Conservation (phyloP, 2,113 vertebrate species). For the Macaca mulatta region DNA sequence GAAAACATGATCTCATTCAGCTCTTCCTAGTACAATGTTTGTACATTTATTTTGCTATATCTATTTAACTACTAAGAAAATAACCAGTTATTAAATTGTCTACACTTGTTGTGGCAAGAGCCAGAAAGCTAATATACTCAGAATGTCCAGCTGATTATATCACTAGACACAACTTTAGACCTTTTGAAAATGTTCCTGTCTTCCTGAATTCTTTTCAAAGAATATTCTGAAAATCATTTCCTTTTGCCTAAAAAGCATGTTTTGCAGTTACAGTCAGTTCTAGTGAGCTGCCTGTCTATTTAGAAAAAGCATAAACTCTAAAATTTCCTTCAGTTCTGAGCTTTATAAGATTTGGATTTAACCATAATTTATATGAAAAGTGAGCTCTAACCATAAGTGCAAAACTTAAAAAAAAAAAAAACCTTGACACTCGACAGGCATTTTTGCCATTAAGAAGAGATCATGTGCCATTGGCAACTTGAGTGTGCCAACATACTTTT, state of each 20-base stretch:
- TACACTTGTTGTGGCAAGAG: background rate
- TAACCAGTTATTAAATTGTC: background rate
- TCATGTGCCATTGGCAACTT: background rate
- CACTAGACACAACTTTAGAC: background rate
- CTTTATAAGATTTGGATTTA: background rate
- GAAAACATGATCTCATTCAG: background rate
- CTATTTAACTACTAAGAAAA: constrained; percentile 9
- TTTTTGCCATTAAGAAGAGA: background rate
- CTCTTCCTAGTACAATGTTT: background rate
- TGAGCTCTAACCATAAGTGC: background rate
- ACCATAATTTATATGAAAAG: constrained; percentile 2
- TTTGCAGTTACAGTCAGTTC: background rate
- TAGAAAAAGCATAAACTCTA: background rate
- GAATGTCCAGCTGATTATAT: constrained; percentile 1
- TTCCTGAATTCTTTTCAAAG: background rate
- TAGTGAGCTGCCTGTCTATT: background rate
- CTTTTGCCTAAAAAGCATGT: constrained; percentile 15
- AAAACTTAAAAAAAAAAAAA: background rate
- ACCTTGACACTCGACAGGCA: background rate
- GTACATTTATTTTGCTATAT: constrained; percentile 12
- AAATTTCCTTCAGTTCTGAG: background rate
- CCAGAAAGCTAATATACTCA: background rate
- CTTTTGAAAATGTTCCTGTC: constrained; percentile 12
- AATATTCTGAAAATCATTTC: constrained; percentile 19
- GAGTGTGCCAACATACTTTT: background rate